Percentiles rank a stretch among this genome's conserved stretches.
Evolutionary conservation across 1,140 invertebrate species (phyloP).

Genomic region (Cherax destructor): DNA sequence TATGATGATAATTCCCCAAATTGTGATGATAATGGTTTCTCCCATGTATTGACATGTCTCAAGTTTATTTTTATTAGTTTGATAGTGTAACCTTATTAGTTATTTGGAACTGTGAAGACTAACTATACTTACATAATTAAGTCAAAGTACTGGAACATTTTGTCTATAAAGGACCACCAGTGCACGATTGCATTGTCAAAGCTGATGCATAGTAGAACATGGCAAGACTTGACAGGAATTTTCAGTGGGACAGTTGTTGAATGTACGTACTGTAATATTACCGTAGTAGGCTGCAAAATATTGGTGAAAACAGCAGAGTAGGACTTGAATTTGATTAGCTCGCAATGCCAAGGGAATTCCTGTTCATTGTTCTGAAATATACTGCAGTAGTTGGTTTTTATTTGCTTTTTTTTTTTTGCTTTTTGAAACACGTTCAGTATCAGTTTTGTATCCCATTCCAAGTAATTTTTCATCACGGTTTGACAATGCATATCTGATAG

Average conservation of each 20-base stretch:
- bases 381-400: conserved; percentile 12
- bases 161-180: conserved; percentile 67
- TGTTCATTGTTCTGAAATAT: neutral
- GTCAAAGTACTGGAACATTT: neutral
- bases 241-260: neutral
- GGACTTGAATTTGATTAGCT: conserved; percentile 4
- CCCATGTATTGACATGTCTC: neutral
- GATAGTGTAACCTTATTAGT: conserved; percentile 15
- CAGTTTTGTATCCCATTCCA: conserved; percentile 16
- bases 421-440: conserved; percentile 3
- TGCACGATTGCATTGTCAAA: conserved; percentile 70
- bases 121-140: neutral
- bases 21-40: neutral
- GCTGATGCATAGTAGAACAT: conserved; percentile 25
- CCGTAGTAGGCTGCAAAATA: neutral
- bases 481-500: conserved; percentile 63
- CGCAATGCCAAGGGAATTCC: neutral
- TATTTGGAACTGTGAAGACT: conserved; percentile 14
- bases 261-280: neutral
- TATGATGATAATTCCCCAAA: conserved; percentile 7
- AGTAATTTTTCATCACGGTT: conserved; percentile 56
- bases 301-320: neutral
- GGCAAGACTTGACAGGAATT: neutral
- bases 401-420: conserved; percentile 16
- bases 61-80: conserved; percentile 14